Percentiles rank a stretch among this genome's conserved stretches.
These are phyloP conservation scores for Sus cebifrons DNA, from an alignment of 2,797 vertebrate genomes.

Conservation along the genomic window DNA sequence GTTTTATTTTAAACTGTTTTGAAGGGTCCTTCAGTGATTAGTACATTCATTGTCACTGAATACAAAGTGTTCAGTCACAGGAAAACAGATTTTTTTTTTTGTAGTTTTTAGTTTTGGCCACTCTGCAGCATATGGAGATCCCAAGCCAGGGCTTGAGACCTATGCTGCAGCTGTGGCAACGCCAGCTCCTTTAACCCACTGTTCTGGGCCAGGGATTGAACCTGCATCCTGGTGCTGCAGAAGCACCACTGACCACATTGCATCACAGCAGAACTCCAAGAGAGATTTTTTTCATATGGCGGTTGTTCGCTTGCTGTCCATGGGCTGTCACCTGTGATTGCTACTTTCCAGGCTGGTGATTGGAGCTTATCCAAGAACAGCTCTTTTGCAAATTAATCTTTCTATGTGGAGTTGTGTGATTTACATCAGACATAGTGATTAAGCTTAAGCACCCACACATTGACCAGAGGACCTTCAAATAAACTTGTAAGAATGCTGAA, in stretches of 20 bases:
- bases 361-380: background rate
- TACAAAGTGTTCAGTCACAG: background rate
- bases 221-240: no score
- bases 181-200: no score
- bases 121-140: no score
- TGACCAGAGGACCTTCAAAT: background rate
- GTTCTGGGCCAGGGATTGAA: no score
- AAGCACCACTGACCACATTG: no score
- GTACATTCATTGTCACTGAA: background rate
- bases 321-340: background rate
- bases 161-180: no score
- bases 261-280: no score
- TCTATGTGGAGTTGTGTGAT: background rate
- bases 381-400: background rate
- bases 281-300: background rate
- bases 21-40: background rate
- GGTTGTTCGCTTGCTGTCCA: accelerated
- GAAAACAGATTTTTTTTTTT: background rate
- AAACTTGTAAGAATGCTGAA: background rate
- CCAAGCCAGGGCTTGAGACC: no score
- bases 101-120: no score
- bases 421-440: background rate
- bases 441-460: background rate
- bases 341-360: background rate
- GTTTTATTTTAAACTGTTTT: background rate